Conservation (phyloP, 2,888 invertebrate species). For the Carabus problematicus region DNA sequence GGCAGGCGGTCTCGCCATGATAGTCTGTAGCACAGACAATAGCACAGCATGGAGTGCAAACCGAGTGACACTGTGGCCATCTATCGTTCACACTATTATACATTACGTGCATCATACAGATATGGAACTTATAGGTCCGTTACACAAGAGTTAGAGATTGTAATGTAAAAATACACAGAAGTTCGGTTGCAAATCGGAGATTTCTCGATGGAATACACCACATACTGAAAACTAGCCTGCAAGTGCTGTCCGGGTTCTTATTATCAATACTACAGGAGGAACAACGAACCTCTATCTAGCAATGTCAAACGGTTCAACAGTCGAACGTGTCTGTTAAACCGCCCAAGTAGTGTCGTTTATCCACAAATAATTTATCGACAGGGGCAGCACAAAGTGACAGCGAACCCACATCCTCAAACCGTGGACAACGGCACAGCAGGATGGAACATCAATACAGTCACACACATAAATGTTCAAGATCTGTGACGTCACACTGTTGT, state of each 20-base stretch:
- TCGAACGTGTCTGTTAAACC: constrained; percentile 3
- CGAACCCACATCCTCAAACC: not conserved
- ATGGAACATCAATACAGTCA: not conserved
- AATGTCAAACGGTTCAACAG: not conserved
- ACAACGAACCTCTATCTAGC: not conserved
- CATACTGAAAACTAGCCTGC: not conserved
- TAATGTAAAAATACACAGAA: too few relatives aligned
- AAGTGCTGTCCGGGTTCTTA: not conserved
- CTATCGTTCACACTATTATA: constrained; percentile 11
- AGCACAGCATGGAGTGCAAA: constrained; percentile 11
- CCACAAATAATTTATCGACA: constrained; percentile 25
- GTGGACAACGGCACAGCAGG: constrained; percentile 3
- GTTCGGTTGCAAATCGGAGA: too few relatives aligned
- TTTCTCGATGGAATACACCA: constrained; percentile 1
- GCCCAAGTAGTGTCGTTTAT: constrained; percentile 24
- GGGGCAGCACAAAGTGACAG: constrained; percentile 5
- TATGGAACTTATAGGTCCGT: too few relatives aligned
- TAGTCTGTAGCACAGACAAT: constrained; percentile 15
- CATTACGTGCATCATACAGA: constrained; percentile 7
- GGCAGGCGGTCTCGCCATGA: constrained; percentile 7
- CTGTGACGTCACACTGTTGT: too few relatives aligned
- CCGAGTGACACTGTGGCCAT: constrained; percentile 6
- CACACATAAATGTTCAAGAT: not conserved
- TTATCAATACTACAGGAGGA: not conserved
- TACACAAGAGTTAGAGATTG: too few relatives aligned